Evolutionary conservation across 2,888 invertebrate species (phyloP).

Genomic region (Leptopterna dolabrata): DNA sequence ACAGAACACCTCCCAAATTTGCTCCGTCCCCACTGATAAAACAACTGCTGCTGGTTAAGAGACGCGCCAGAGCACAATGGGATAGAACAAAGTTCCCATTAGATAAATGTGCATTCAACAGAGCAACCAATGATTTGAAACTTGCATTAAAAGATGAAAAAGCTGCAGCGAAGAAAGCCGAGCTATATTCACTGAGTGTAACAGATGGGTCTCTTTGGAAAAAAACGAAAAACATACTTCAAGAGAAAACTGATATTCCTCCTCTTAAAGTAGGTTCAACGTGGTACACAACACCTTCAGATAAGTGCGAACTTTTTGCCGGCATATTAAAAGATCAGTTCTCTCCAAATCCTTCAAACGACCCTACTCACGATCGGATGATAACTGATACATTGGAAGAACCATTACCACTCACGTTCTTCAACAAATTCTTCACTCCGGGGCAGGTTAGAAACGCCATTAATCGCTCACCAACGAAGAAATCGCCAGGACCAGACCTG

Average conservation of each 20-base stretch:
- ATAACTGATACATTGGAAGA: neutral
- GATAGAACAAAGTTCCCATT: neutral
- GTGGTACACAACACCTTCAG: neutral
- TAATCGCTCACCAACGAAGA: neutral
- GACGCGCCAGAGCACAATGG: neutral
- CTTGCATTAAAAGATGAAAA: neutral
- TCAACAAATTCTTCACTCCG: neutral
- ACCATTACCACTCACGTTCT: neutral
- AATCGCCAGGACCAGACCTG: neutral
- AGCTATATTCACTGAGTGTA: neutral
- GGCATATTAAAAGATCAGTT: neutral
- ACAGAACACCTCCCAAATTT: neutral
- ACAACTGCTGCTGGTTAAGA: neutral
- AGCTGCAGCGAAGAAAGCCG: neutral
- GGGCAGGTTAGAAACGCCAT: neutral
- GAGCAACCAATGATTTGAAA: neutral
- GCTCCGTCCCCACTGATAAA: neutral
- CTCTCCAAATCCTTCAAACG: neutral
- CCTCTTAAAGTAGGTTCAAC: neutral
- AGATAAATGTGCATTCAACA: neutral
- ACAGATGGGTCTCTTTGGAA: neutral
- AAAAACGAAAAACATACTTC: neutral
- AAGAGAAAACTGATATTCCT: neutral
- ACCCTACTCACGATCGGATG: neutral
- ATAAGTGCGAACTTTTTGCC: neutral